These are phyloP conservation scores for Hydropotes inermis DNA, from an alignment of 2,113 vertebrate genomes.

Conservation along the genomic window DNA sequence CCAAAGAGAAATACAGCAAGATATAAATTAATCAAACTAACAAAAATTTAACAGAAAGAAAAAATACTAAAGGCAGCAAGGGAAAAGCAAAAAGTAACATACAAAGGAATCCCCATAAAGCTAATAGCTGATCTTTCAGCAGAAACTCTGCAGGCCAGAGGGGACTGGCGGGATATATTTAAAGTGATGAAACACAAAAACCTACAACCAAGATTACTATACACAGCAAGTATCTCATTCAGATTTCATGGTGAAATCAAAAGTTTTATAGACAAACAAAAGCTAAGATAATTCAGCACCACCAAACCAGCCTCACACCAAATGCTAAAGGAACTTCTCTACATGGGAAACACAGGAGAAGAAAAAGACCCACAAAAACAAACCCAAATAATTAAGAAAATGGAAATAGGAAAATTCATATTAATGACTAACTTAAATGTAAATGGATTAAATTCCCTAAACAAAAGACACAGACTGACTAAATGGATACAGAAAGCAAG, in stretches of 20 bases:
- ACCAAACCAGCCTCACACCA: neutral
- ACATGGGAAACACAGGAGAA: neutral
- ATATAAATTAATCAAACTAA: neutral
- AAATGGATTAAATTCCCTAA: neutral
- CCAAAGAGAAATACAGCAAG: neutral
- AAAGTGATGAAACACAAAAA: neutral
- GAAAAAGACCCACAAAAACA: neutral
- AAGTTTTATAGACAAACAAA: neutral
- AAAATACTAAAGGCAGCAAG: neutral
- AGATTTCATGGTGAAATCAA: neutral
- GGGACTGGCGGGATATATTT: neutral
- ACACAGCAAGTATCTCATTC: neutral
- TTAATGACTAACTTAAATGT: neutral
- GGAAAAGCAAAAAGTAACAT: neutral
- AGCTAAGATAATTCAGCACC: neutral
- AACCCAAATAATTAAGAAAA: neutral
- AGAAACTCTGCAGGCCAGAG: neutral
- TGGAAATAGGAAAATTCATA: neutral
- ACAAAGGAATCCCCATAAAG: neutral
- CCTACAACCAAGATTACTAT: neutral
- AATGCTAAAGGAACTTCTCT: neutral
- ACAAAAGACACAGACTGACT: neutral
- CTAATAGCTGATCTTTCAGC: neutral
- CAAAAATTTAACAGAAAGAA: neutral
- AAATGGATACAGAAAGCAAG: neutral